These are phyloP conservation scores for Esperia sulphurella DNA, from an alignment of 2,888 invertebrate genomes.

Conservation along the genomic window DNA sequence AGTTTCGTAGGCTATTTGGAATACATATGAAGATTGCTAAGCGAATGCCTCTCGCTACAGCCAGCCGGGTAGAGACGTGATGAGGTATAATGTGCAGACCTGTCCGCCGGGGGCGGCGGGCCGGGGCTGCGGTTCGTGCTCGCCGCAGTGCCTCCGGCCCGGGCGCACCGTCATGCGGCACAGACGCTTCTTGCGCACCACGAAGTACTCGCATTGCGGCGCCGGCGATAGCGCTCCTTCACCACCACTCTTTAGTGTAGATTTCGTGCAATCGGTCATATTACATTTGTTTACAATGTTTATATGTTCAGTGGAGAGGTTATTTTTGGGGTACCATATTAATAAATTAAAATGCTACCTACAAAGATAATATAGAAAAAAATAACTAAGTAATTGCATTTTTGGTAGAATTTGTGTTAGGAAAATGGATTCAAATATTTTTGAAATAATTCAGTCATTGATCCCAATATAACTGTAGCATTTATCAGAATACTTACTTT, in stretches of 20 bases:
- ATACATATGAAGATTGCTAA: no score
- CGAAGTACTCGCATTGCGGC: slow-evolving; percentile 81
- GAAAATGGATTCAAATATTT: no score
- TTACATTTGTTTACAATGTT: slow-evolving; percentile 8
- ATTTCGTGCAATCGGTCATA: background rate
- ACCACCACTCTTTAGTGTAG: slow-evolving; percentile 1
- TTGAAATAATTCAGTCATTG: no score
- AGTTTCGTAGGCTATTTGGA: no score
- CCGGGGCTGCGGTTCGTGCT: slow-evolving; percentile 77
- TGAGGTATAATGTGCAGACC: slow-evolving; percentile 22
- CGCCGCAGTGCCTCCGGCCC: slow-evolving; percentile 85
- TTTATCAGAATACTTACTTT: no score
- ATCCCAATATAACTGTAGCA: no score
- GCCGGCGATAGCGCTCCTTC: slow-evolving; percentile 14
- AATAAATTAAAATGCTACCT: background rate
- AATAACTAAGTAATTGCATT: no score
- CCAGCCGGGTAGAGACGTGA: no score
- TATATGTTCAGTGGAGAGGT: slow-evolving; percentile 6
- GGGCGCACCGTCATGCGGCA: slow-evolving; percentile 87
- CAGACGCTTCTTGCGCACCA: slow-evolving; percentile 84
- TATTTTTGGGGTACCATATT: slow-evolving; percentile 4
- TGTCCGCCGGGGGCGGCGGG: slow-evolving; percentile 28
- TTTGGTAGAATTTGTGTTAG: no score
- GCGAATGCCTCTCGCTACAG: no score
- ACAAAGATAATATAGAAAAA: no score